Percentiles rank a stretch among this genome's conserved stretches.
These are phyloP conservation scores for Phenacoccus solenopsis DNA, from an alignment of 1,140 invertebrate genomes.

Conservation along the genomic window DNA sequence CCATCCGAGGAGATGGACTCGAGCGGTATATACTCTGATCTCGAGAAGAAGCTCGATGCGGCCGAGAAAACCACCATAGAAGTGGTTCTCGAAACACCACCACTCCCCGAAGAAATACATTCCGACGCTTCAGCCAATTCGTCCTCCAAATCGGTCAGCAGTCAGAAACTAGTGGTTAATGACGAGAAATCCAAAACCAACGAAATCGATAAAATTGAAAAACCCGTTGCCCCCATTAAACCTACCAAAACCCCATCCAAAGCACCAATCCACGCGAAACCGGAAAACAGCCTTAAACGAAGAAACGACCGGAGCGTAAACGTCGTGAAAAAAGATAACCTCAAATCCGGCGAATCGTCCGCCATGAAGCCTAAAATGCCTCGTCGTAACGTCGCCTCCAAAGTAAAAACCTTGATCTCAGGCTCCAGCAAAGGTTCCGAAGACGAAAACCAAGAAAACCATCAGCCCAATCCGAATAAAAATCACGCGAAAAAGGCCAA, in stretches of 20 bases:
- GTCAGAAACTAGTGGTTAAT: constrained; percentile 20
- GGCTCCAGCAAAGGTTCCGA: constrained; percentile 34
- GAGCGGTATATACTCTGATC: constrained; percentile 70
- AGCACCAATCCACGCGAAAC: neutral
- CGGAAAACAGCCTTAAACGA: neutral
- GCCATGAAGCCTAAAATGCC: constrained; percentile 63
- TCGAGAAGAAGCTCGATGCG: constrained; percentile 44
- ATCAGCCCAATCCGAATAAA: constrained; percentile 30
- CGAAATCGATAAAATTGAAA: neutral
- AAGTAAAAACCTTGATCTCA: constrained; percentile 55
- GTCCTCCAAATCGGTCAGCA: constrained; percentile 19
- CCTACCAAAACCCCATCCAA: neutral
- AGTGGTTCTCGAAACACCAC: constrained; percentile 30
- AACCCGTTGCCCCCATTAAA: neutral
- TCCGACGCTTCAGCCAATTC: constrained; percentile 15
- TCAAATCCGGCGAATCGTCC: constrained; percentile 3
- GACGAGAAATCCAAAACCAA: neutral
- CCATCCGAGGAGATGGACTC: constrained; percentile 62
- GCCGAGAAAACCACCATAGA: constrained; percentile 16
- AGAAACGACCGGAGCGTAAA: neutral
- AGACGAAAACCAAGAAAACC: constrained; percentile 28
- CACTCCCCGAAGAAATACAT: constrained; percentile 23
- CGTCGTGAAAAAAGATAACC: neutral
- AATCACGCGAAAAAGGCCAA: constrained; percentile 33
- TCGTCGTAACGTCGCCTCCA: constrained; percentile 55